phyloP scores from a whole-genome alignment of 2,888 invertebrate species.

The Merodon equestris region DNA sequence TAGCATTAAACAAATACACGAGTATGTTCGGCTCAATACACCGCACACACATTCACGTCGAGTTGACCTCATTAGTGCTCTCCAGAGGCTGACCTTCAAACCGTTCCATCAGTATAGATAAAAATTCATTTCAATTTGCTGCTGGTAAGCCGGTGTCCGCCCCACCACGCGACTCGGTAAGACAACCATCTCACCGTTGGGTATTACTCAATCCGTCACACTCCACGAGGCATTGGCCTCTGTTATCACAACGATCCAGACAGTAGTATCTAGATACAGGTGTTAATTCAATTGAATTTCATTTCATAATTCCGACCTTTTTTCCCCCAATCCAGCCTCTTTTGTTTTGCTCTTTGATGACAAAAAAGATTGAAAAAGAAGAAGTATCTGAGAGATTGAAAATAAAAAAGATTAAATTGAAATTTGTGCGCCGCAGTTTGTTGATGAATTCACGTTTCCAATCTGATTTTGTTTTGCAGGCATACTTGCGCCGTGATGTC shows the following conservation, averaged over 20 bases:
- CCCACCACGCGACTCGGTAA: neutral
- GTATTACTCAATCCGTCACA: conserved; percentile 35
- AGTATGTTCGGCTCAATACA: too few relatives aligned
- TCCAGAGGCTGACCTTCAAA: neutral
- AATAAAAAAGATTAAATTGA: too few relatives aligned
- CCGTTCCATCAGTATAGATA: neutral
- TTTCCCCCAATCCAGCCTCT: too few relatives aligned
- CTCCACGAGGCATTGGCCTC: conserved; percentile 21
- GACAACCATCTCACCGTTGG: neutral
- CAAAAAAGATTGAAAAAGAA: neutral
- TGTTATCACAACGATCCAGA: neutral
- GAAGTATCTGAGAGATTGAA: neutral
- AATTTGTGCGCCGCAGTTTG: neutral
- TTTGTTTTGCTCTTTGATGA: too few relatives aligned
- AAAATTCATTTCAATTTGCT: conserved; percentile 23
- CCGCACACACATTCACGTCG: too few relatives aligned
- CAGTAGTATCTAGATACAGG: conserved; percentile 2
- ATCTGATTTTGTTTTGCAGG: conserved; percentile 16
- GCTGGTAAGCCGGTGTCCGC: neutral
- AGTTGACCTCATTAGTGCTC: neutral
- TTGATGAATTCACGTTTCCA: neutral
- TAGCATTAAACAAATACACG: too few relatives aligned
- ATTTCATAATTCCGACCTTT: conserved; percentile 18
- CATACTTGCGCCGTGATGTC: conserved; percentile 35
- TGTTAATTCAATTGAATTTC: conserved; percentile 31